These are phyloP conservation scores for Diarsia rubi DNA, from an alignment of 2,888 invertebrate genomes.

Conservation along the genomic window DNA sequence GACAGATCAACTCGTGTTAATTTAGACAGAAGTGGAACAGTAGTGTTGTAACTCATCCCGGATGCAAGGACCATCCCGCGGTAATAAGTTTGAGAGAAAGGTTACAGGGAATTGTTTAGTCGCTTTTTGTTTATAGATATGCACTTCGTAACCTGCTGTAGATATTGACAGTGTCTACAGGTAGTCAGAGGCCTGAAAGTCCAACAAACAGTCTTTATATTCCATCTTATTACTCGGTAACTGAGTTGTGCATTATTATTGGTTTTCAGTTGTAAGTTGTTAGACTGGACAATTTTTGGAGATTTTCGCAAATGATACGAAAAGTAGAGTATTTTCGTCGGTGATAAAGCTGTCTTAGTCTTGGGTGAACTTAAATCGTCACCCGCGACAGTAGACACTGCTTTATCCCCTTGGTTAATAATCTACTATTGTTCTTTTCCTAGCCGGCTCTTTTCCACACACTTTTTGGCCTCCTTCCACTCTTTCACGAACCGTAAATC, in stretches of 20 bases:
- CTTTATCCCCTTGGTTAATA: too few relatives aligned
- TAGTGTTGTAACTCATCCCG: slow-evolving; percentile 59
- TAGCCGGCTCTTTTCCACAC: too few relatives aligned
- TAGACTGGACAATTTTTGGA: background rate
- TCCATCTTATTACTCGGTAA: too few relatives aligned
- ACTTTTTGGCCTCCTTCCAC: too few relatives aligned
- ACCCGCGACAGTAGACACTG: too few relatives aligned
- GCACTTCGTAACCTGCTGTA: background rate
- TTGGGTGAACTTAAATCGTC: too few relatives aligned
- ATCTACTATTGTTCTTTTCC: too few relatives aligned
- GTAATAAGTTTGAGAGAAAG: slow-evolving; percentile 4
- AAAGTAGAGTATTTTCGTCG: too few relatives aligned
- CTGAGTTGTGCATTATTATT: background rate
- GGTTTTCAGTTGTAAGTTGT: background rate
- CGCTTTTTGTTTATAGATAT: background rate
- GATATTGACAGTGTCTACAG: background rate
- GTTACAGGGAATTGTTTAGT: background rate
- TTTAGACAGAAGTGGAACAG: slow-evolving; percentile 75
- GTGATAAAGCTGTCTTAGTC: too few relatives aligned
- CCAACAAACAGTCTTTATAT: background rate
- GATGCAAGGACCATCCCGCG: background rate
- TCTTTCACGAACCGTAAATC: too few relatives aligned
- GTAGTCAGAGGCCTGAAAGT: background rate
- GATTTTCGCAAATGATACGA: too few relatives aligned
- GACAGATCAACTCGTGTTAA: slow-evolving; percentile 72